Base-by-base conservation (phyloP, 2,888 invertebrate genomes). In the Leptarthrus brevirostris region DNA sequence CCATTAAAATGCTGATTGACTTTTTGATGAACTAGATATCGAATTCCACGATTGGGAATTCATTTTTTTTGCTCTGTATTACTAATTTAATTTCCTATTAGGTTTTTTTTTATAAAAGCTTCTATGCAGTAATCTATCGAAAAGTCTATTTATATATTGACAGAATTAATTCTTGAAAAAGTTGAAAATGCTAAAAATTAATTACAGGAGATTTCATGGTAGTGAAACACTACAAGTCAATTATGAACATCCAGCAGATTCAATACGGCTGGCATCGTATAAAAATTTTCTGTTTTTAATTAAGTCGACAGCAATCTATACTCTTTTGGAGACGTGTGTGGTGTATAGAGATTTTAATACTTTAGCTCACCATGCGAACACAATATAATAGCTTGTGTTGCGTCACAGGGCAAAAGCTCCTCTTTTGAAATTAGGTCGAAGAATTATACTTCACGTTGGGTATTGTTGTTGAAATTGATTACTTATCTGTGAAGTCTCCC, bases 161-260 rank as follows among this genome's bases (percentile, higher is more conserved):
- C 53, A 22, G 24, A 18, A 30, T 16, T 24, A 34, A 8, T 12
- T 56, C 30, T 56, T 24, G 14, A 58, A 30, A 30, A 58, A 58
- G 36, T 20, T 58, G 58, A 18, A 58, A 58, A 36, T 36, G 36
- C n/a, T n/a, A 36, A 34, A 36, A 58, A 58, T n/a, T 36, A 58
- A 58, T 58, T 36, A 58, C 34, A 16, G 36, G 20, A 30, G n/a
- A 1, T 18, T 49, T 12, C 20, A 20, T 24, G 24, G 12, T n/a
- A 6, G 26, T 56, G 30, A 10, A 36, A 10, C 20, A 12, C 8
- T 30, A 3, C 18, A 24, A 40, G 18, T 58, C 16, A 58, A 58
- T 58, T 58, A 58, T 36, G 18, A 36, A 36, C 18, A n/a, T 12
- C 56, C 26, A 56, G 16, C 8, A 14, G 12, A n/a, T n/a, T n/a